A percentile compares a stretch with the other conserved stretches of the same genome.
Conservation (phyloP, 2,888 invertebrate genomes). For the Cynaeus angustus region DNA sequence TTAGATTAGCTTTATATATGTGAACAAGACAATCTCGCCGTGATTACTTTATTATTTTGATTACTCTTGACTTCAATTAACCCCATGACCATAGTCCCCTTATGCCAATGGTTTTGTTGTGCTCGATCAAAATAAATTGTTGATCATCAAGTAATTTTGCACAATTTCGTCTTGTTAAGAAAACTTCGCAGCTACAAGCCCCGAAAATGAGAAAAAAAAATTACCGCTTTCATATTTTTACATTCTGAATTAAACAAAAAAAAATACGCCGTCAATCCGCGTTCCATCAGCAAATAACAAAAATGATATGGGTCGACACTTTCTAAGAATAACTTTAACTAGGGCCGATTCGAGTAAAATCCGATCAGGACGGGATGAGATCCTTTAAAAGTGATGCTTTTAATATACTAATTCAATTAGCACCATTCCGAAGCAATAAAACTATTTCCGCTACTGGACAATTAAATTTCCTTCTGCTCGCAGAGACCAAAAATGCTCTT, state of each 20-base stretch:
- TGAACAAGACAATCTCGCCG: not conserved
- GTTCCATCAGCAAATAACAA: slow-evolving; percentile 8
- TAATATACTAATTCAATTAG: slow-evolving; percentile 19
- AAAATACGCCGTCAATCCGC: not conserved
- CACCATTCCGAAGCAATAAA: slow-evolving; percentile 7
- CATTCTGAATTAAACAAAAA: no score
- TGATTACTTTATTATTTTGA: slow-evolving; percentile 12
- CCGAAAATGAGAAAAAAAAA: no score
- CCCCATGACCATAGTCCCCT: not conserved
- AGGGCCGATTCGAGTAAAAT: slow-evolving; percentile 9
- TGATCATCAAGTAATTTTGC: not conserved
- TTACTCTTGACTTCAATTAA: slow-evolving; percentile 14
- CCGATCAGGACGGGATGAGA: slow-evolving; percentile 15
- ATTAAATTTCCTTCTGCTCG: not conserved
- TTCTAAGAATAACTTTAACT: slow-evolving; percentile 12
- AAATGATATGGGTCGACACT: slow-evolving; percentile 18
- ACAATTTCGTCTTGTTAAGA: not conserved
- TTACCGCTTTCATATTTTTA: no score
- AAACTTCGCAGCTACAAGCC: not conserved
- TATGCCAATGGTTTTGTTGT: slow-evolving; percentile 2
- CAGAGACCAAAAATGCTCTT: no score
- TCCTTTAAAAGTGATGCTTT: slow-evolving; percentile 18
- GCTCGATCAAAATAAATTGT: slow-evolving; percentile 10
- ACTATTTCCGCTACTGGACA: not conserved
- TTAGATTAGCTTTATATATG: no score